Evolutionary conservation across 2,888 invertebrate species (phyloP), one percentile per base, ranked within the genome.

Genomic region (Argyra leucocephala): DNA sequence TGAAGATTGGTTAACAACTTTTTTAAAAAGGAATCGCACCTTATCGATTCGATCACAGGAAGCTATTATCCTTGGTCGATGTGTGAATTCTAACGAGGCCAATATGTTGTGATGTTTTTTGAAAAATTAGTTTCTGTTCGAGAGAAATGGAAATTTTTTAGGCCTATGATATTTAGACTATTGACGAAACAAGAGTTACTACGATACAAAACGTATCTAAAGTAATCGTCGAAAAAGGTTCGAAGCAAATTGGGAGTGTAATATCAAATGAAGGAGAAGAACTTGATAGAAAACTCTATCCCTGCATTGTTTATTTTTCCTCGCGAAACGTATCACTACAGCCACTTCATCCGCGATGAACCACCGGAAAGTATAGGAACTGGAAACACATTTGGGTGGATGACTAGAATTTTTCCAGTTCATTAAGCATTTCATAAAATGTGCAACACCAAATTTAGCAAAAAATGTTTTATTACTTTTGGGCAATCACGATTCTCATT

Each of bases 351-450:
- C n/a, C n/a, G n/a, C n/a, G n/a, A n/a, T n/a, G n/a, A n/a, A n/a
- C n/a, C n/a, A n/a, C n/a, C n/a, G n/a, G 60, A 22, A 1, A 1
- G 22, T 22, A 7, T 22, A 15, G 60, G 60, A 2, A 7, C 60
- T 60, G 60, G 22, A 60, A 23, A 60, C 22, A 9, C 22, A 22
- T 22, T 9, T 23, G 23, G 22, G 2, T 60, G 60, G 60, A 60
- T 61, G 61, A 24, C 23, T 26, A 18, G 23, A 61, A n/a, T 61
- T 61, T n/a, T n/a, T 61, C 6, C 10, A 26, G 10, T 61, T 61
- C 26, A n/a, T 26, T 24, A 18, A 61, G 12, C 61, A 61, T 26
- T 61, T 61, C 18, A 61, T 26, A 24, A 57, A 57, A 18, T 26
- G 26, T n/a, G 61, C 26, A 2, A 61, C 12, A 26, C 61, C 26